phyloP scores from a whole-genome alignment of 2,888 invertebrate genomes.

The Tetragnatha montana region DNA sequence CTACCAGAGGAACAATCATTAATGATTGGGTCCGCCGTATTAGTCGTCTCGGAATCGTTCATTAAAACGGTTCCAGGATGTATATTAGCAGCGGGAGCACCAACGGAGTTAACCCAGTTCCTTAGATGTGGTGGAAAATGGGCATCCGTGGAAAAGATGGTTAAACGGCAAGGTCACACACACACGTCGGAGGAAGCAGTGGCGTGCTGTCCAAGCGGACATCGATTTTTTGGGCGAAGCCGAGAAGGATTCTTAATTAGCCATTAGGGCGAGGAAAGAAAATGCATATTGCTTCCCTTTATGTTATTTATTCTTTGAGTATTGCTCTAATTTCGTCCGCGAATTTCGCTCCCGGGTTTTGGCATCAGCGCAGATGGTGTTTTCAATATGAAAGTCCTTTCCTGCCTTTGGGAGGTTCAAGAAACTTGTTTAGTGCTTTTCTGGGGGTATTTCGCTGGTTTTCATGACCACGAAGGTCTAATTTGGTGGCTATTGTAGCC shows the following conservation, averaged over 20 bases:
- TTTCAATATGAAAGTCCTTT: background rate
- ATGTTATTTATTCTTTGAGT: background rate
- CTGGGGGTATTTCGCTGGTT: background rate
- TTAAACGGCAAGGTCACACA: slow-evolving; percentile 15
- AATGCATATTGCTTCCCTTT: slow-evolving; percentile 9
- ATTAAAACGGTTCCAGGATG: slow-evolving; percentile 43
- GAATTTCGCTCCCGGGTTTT: background rate
- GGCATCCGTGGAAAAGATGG: slow-evolving; percentile 28
- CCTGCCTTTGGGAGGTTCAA: background rate
- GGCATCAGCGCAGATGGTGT: slow-evolving; percentile 14
- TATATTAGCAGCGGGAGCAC: background rate
- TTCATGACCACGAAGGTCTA: background rate
- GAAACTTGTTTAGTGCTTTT: background rate
- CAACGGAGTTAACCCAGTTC: slow-evolving; percentile 41
- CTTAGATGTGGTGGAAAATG: background rate
- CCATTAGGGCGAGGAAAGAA: slow-evolving; percentile 25
- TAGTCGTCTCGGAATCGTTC: slow-evolving; percentile 15
- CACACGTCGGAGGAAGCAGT: slow-evolving; percentile 12
- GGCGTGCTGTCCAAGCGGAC: slow-evolving; percentile 15
- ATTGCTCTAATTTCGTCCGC: slow-evolving; percentile 13
- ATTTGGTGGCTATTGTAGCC: no score
- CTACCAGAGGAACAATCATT: background rate
- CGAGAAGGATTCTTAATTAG: slow-evolving; percentile 45
- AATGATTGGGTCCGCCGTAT: background rate
- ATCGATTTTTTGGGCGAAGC: slow-evolving; percentile 23